Conservation (phyloP, 2,888 invertebrate species). For the Thelaira solivaga region DNA sequence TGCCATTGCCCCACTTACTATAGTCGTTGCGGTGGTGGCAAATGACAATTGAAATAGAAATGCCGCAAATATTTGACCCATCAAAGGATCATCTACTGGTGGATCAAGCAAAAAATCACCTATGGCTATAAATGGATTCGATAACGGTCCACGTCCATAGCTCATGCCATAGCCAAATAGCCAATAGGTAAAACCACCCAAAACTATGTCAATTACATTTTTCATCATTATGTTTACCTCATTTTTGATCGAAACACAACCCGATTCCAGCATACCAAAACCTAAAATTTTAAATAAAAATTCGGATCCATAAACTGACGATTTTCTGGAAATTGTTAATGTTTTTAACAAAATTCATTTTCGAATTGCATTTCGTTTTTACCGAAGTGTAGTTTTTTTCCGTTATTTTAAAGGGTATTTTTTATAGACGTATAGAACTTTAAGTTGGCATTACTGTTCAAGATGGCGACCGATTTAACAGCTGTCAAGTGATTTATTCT, state of each 20-base stretch:
- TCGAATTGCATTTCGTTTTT: too few relatives aligned
- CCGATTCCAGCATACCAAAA: conserved; percentile 95
- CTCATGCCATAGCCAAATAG: conserved; percentile 95
- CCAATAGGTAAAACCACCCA: conserved; percentile 95
- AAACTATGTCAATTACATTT: conserved; percentile 93
- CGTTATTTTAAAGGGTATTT: too few relatives aligned
- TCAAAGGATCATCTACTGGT: conserved; percentile 83
- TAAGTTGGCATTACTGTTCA: too few relatives aligned
- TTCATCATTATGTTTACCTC: conserved; percentile 99
- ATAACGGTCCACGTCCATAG: conserved; percentile 85
- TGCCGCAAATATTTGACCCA: conserved; percentile 91
- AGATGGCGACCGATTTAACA: too few relatives aligned
- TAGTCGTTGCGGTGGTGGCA: conserved; percentile 91
- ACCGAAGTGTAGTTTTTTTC: too few relatives aligned
- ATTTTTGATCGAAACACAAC: conserved; percentile 94
- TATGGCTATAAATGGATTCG: conserved; percentile 88
- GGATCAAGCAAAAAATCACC: conserved; percentile 91
- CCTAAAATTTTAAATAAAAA: conserved; percentile 79
- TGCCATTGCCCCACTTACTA: conserved; percentile 96
- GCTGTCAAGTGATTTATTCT: too few relatives aligned
- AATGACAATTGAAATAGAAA: conserved; percentile 94
- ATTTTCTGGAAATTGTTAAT: too few relatives aligned
- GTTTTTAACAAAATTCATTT: too few relatives aligned
- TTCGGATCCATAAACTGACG: too few relatives aligned
- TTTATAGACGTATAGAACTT: too few relatives aligned